Base-by-base conservation (phyloP, 1,140 invertebrate genomes). In the Dendrolimus kikuchii region DNA sequence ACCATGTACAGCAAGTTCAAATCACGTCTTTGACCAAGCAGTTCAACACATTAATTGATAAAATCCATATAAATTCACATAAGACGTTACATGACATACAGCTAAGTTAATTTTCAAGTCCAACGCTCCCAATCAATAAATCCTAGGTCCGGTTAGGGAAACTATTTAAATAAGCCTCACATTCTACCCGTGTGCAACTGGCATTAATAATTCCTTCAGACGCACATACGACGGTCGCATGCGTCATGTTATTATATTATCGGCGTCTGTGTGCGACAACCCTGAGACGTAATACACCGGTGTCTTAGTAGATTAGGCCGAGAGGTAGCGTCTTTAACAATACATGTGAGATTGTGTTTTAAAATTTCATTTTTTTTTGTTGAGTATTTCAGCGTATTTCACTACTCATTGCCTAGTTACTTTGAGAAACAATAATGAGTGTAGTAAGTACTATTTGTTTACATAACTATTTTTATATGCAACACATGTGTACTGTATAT, bases 191-290 rank as follows among this genome's bases (percentile, higher is more conserved):
- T 60, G 69, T 60, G 64, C 73, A 72, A 68, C 57, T 40, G 54
- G 72, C 76, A 80, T 86, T 79, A 86, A 83, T 83, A 86, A 86
- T 83, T 82, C 80, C 61, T 61, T 77, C 60, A 81, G 76, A 78
- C 73, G 60, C 72, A 79, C 73, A 81, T 77, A 85, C 77, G 81
- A 81, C 75, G 80, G 72, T 71, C 66, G 65, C 73, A 80, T 57
- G 51, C 57, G 64, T 71, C 68, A 76, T 77, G 73, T 74, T 79
- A 79, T 78, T 71, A 75, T 80, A 77, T 77, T 80, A 79, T 73
- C 66, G 71, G 66, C 57, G 67, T 75, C 79, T 83, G 81, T 62
- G 55, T 66, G 63, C 53, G 82, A 86, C 82, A 86, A 67, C 80
- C 82, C 80, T 83, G 59, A 55, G 62, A 64, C 23, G 23, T 23